Evolutionary conservation across 1,140 invertebrate species (phyloP).

Genomic region (Camponotus pennsylvanicus): DNA sequence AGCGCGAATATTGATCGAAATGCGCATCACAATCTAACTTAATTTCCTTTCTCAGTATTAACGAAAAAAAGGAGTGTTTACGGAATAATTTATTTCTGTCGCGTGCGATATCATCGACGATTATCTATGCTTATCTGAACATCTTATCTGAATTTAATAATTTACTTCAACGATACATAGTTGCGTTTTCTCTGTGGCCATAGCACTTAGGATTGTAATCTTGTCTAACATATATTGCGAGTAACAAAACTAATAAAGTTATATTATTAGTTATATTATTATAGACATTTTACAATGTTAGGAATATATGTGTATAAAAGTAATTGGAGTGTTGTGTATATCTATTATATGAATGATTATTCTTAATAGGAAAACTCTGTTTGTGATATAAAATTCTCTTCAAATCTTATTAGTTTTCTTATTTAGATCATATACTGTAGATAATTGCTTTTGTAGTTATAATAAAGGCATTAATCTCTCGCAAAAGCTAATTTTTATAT

Average conservation of each 20-base stretch:
- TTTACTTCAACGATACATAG: slow-evolving; percentile 1
- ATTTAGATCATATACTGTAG: not conserved
- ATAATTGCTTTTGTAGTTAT: not conserved
- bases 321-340: not conserved
- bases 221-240: slow-evolving; percentile 57
- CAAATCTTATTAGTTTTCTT: not conserved
- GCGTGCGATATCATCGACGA: not conserved
- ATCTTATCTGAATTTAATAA: slow-evolving; percentile 21
- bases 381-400: slow-evolving; percentile 15
- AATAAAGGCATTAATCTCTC: not conserved
- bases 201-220: slow-evolving; percentile 51
- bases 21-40: not conserved
- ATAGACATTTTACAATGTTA: not conserved
- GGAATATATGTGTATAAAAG: not conserved
- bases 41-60: slow-evolving; percentile 4
- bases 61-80: not conserved
- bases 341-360: not conserved
- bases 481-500: not conserved
- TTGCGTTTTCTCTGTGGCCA: slow-evolving; percentile 48
- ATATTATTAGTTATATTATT: slow-evolving; percentile 43
- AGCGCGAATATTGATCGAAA: not conserved
- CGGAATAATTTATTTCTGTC: not conserved
- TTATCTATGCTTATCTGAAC: not conserved
- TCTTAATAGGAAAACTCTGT: not conserved
- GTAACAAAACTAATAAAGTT: slow-evolving; percentile 43